Evolutionary conservation across 2,888 invertebrate genomes (phyloP), one percentile per base, ranked within the genome.

Genomic region (Drosophila flavopinicola): DNA sequence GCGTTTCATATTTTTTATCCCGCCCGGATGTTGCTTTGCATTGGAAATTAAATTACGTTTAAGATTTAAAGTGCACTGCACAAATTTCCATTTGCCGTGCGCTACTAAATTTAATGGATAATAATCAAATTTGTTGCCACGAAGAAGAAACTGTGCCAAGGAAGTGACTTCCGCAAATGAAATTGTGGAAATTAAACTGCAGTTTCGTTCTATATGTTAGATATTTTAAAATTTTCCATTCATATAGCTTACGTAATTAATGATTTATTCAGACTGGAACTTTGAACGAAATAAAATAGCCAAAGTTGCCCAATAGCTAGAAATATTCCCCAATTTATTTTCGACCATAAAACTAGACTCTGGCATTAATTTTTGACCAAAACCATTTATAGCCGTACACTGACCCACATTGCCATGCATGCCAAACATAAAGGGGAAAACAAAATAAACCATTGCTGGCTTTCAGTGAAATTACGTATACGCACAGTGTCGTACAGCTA

Each of bases 1-100:
- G 72, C 75, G 35, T 49, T 68, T 38, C 47, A 58, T 27, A 25
- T 44, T 53, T 44, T 42, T 32, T 24, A 4, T 17, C 24, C 11
- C 56, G n/a, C 53, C 39, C n/a, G 27, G 52, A 64, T 44, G 39
- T 58, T 73, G 64, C 69, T 73, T 59, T 69, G 67, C 79, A 75
- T 59, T 69, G 69, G 45, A 84, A 80, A 78, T 78, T 61, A 84
- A 84, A 78, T 78, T 70, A 80, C 59, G 61, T 60, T 77, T 77
- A 66, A 70, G 82, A 78, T 67, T 85, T 78, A 85, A 78, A 78
- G 70, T 70, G 78, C 75, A 60, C 49, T 35, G 53, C 61, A 52
- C 35, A 67, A 67, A 59, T 52, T 66, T 60, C 41, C 41, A 60
- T 66, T 66, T 70, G 30, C 33, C 45, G 51, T 51, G 57, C 33